These are phyloP conservation scores for Delichon dasypus DNA, from an alignment of 2,797 vertebrate genomes.

Conservation along the genomic window DNA sequence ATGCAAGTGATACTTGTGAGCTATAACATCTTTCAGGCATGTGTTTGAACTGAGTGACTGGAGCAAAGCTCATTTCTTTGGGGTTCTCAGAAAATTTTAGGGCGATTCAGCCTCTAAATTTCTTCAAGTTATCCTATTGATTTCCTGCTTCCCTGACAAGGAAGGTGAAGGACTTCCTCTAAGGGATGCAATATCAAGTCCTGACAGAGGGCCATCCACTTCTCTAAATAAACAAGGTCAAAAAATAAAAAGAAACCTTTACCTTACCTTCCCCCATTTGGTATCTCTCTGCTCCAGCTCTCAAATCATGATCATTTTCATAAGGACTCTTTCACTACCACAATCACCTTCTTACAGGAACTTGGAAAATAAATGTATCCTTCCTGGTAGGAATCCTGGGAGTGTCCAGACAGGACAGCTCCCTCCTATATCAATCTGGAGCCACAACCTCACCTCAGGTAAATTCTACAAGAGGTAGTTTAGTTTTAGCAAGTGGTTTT, in stretches of 20 bases:
- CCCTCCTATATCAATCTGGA: neutral
- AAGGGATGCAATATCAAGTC: neutral
- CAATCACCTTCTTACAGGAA: neutral
- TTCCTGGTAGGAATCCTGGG: neutral
- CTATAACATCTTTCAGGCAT: neutral
- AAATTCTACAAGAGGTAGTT: neutral
- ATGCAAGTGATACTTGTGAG: constrained; percentile 21
- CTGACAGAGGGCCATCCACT: neutral
- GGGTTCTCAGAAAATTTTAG: neutral
- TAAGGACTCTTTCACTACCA: neutral
- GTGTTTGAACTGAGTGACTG: neutral
- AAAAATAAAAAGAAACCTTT: neutral
- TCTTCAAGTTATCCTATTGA: neutral
- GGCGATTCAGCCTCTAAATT: neutral
- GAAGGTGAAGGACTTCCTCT: neutral
- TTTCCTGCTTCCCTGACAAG: neutral
- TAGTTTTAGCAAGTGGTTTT: neutral
- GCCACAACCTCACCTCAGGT: neutral
- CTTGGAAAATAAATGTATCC: neutral
- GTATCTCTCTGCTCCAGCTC: neutral
- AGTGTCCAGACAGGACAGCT: neutral
- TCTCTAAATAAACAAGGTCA: neutral
- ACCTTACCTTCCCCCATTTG: neutral
- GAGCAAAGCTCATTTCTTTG: neutral
- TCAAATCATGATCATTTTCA: neutral